Base-by-base conservation (phyloP, 2,797 vertebrate genomes). In the Orestias chungarensis region DNA sequence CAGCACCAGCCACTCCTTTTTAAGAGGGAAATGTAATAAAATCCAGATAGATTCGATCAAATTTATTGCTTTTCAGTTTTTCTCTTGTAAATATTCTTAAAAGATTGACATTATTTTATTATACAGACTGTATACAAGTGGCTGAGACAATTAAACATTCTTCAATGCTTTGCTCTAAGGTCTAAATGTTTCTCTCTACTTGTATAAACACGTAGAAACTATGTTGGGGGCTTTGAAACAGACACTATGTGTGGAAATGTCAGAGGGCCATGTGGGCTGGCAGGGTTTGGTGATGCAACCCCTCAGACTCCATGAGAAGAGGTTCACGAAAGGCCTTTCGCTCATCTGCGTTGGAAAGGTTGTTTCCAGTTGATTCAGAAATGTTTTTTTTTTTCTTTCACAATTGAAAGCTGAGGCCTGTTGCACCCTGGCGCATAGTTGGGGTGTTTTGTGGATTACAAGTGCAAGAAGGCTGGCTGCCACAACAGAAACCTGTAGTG, bases 211-310 rank as follows among this genome's bases (percentile, higher is more conserved):
- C n/a, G n/a, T n/a, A n/a, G n/a, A n/a, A n/a, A n/a, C n/a, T 43
- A 9, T 27, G 3, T 25, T 12, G 47, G 50, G 9, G 29, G 66
- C 27, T 64, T 59, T 84, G 82, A 88, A 92, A 72, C 79, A 8
- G 78, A 92, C 81, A 90, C 91, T 83, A 23, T 70, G 62, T 80
- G 75, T 86, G 82, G 38, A 93, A 93, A 93, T 91, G 91, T 93
- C 92, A 93, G 72, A 86, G 82, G 79, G 79, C 73, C 87, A 72
- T 72, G 69, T 66, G 57, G 71, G 64, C 81, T 81, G 33, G 31
- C 78, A 77, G 18, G 7, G 71, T 46, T 59, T 29, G 49, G 57
- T 81, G 79, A 66, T 70, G 78, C 79, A 87, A 82, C 18, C 10
- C 18, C 35, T n/a, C 73, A 64, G 27, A 44, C 64, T 0, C 62